Percentiles rank a stretch among this genome's conserved stretches.
These are phyloP conservation scores for Sinotaia quadrata DNA, from an alignment of 2,888 invertebrate genomes.

Conservation along the genomic window DNA sequence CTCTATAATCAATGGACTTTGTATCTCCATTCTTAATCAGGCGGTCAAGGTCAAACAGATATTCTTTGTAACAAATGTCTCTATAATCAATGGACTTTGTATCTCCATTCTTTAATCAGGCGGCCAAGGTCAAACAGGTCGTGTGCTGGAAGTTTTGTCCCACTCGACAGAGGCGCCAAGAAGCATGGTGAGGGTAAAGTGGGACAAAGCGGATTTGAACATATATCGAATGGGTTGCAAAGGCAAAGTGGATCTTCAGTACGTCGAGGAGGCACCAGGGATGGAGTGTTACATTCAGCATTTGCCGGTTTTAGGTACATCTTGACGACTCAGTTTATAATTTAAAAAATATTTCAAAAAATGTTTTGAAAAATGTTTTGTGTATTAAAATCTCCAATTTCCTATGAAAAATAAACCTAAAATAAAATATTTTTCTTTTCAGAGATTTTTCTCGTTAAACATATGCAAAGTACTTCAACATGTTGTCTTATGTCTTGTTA, in stretches of 20 bases:
- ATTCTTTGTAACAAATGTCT: too few species aligned
- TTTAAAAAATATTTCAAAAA: too few species aligned
- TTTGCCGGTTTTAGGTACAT: constrained; percentile 81
- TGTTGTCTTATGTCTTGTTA: too few species aligned
- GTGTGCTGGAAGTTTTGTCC: constrained; percentile 85
- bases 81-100: neutral
- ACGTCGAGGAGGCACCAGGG: constrained; percentile 81
- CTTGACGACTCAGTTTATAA: neutral
- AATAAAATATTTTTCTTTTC: too few species aligned
- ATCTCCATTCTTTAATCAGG: constrained; percentile 48
- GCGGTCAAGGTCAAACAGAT: constrained; percentile 78
- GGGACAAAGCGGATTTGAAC: constrained; percentile 84
- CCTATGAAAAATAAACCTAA: too few species aligned
- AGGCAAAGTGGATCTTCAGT: constrained; percentile 88
- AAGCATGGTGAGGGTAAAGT: constrained; percentile 88
- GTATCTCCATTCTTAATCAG: constrained; percentile 41
- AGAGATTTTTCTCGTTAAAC: too few species aligned
- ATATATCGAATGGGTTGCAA: constrained; percentile 87
- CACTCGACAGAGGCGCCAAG: constrained; percentile 88
- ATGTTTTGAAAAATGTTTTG: too few species aligned
- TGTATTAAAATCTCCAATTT: too few species aligned
- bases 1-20: neutral
- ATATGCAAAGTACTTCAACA: too few species aligned
- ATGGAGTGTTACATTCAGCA: constrained; percentile 83
- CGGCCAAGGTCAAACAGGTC: constrained; percentile 80